A percentile compares a stretch with the other conserved stretches of the same genome.
phyloP scores from a whole-genome alignment of 2,888 invertebrate species.

The Aricia artaxerxes region DNA sequence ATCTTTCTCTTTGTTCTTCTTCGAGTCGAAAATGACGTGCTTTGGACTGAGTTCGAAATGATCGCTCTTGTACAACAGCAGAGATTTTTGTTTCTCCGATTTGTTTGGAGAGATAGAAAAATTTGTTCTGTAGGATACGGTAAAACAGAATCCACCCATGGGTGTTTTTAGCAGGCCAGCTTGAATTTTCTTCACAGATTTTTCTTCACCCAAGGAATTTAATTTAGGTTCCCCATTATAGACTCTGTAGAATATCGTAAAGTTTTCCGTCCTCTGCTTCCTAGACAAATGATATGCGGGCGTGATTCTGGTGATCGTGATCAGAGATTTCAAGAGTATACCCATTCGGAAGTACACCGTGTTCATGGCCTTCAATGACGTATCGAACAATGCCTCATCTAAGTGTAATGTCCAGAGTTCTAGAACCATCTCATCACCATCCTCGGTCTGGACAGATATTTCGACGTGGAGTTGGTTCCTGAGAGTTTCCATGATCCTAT shows the following conservation, averaged over 20 bases:
- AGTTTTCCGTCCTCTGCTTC: slow-evolving; percentile 93
- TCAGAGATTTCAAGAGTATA: slow-evolving; percentile 92
- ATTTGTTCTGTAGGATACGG: slow-evolving; percentile 93
- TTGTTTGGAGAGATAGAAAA: slow-evolving; percentile 94
- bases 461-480: slow-evolving; percentile 89
- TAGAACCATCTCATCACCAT: slow-evolving; percentile 94
- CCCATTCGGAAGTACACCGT: slow-evolving; percentile 97
- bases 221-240: slow-evolving; percentile 89
- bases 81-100: slow-evolving; percentile 83
- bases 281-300: slow-evolving; percentile 96
- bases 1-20: slow-evolving; percentile 80
- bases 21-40: slow-evolving; percentile 79
- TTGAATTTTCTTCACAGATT: slow-evolving; percentile 87
- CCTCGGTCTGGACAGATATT: slow-evolving; percentile 93
- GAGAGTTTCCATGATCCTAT: slow-evolving; percentile 68
- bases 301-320: slow-evolving; percentile 93
- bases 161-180: slow-evolving; percentile 95
- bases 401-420: slow-evolving; percentile 93
- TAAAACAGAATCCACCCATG: slow-evolving; percentile 90
- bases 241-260: slow-evolving; percentile 94
- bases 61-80: slow-evolving; percentile 92
- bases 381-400: slow-evolving; percentile 84
- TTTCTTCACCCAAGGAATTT: slow-evolving; percentile 85
- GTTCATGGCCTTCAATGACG: slow-evolving; percentile 85
- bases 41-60: slow-evolving; percentile 91